phyloP scores from a whole-genome alignment of 2,113 vertebrate species.

The Anolis sagrei region DNA sequence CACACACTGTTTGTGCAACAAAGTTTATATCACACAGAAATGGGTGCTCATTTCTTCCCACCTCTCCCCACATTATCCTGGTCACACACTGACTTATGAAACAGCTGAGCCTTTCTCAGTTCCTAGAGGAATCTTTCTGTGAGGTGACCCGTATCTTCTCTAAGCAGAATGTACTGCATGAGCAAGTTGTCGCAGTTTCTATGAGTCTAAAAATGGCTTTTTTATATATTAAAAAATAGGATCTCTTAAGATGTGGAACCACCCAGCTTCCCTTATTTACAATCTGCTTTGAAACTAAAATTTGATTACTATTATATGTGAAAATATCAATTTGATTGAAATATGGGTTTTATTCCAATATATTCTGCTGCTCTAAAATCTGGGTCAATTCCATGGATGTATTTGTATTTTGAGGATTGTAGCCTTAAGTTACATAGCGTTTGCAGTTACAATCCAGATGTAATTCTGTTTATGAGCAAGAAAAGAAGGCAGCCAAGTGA shows the following conservation, averaged over 20 bases:
- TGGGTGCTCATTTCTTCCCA: neutral
- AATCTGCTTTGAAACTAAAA: neutral
- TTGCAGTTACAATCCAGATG: conserved; percentile 6
- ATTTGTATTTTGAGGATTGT: neutral
- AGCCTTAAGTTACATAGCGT: neutral
- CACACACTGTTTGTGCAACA: neutral
- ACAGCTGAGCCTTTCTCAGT: neutral
- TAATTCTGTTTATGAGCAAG: conserved; percentile 22
- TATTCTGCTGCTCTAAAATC: neutral
- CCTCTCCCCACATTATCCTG: neutral
- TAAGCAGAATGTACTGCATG: neutral
- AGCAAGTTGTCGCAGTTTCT: neutral
- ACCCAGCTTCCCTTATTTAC: neutral
- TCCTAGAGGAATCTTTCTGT: neutral
- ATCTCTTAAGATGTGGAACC: neutral
- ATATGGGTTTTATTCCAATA: neutral
- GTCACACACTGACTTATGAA: neutral
- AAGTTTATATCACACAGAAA: neutral
- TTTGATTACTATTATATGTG: neutral
- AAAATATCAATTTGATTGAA: neutral
- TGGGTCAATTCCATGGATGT: neutral
- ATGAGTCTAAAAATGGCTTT: neutral
- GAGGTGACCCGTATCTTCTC: neutral
- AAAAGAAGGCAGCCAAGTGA: conserved; percentile 12
- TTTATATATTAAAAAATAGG: neutral